Base-by-base conservation (phyloP, 2,113 vertebrate species). In the Lepus europaeus region DNA sequence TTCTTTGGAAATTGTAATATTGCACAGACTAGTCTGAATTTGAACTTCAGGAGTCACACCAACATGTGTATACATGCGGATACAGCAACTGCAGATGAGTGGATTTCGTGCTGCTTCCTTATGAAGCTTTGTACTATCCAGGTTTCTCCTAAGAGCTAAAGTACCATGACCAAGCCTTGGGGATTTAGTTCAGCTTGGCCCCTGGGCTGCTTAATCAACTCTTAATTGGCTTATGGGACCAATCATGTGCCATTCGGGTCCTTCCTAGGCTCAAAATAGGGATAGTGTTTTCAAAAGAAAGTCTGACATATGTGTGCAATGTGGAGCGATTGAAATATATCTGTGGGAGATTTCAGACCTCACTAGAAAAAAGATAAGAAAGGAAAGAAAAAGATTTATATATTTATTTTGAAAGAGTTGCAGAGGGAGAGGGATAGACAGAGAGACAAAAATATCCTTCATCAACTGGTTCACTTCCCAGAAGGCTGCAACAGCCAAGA, bases 1-100 rank as follows among this genome's bases (percentile, higher is more conserved):
- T 93, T 87, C 88, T 92, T 96, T 59, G 74, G 73, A 74, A 92
- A 93, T 66, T 49, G 89, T 89, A 88, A 94, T 79, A 61, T 82
- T 96, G 12, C 64, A 23, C 96, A 96, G 94, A 31, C 73, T 12
- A 12, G 69, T 51, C 82, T 88, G 70, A 68, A 82, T 66, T 92
- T 49, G 36, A n/a, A 66, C 76, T 61, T 56, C 12, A 31, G 45
- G 39, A 33, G 90, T 74, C 39, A 49, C 9, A 25, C 68, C 66
- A 13, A 6, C 61, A 13, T 27, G 5, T 8, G 17, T 12, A 22
- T 53, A 69, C 73, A 6, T 6, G 29, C 61, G 29, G 56, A 6
- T 27, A 31, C 14, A 64, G 13, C 64, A 36, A 23, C 49, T 22
- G 22, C 36, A 5, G 13, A 23, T 0, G 12, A 74, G 33, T 2